phyloP scores from a whole-genome alignment of 1,140 invertebrate genomes.

The Leptopilina clavipes region DNA sequence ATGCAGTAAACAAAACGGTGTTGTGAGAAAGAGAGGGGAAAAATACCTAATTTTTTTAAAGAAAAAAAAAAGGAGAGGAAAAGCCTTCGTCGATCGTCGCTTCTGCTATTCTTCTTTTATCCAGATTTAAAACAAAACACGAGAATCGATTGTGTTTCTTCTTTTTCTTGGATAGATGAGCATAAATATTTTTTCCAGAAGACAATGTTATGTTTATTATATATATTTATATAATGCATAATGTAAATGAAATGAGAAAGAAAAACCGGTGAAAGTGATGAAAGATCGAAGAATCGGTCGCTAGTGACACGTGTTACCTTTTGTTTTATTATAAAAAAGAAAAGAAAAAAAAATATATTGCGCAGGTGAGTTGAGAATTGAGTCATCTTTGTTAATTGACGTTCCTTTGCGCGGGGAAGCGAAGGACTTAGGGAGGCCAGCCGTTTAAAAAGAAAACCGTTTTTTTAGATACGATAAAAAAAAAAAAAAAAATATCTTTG shows the following conservation, averaged over 20 bases:
- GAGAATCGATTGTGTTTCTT: conserved; percentile 36
- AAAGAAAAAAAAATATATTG: conserved; percentile 51
- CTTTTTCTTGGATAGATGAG: conserved; percentile 41
- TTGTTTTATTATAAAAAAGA: conserved; percentile 60
- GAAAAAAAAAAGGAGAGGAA: conserved; percentile 36
- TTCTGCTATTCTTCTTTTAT: conserved; percentile 57
- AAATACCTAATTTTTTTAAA: neutral
- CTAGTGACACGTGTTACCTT: conserved; percentile 70
- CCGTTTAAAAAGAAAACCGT: conserved; percentile 63
- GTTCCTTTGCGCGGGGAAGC: conserved; percentile 75
- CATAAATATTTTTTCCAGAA: conserved; percentile 34
- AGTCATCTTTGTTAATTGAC: conserved; percentile 73
- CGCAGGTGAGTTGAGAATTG: conserved; percentile 76
- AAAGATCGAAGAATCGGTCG: conserved; percentile 71
- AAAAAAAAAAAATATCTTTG: neutral
- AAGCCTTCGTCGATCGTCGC: conserved; percentile 49
- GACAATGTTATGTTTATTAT: conserved; percentile 47
- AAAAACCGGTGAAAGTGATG: conserved; percentile 67
- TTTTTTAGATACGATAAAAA: conserved; percentile 44
- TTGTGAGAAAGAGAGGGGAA: conserved; percentile 21
- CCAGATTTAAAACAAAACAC: conserved; percentile 35
- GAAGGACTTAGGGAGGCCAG: conserved; percentile 74
- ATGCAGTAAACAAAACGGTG: conserved; percentile 20
- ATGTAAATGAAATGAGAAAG: conserved; percentile 44
- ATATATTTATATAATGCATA: conserved; percentile 34